These are phyloP conservation scores for Microplitis mediator DNA, from an alignment of 1,140 invertebrate species.

Conservation along the genomic window DNA sequence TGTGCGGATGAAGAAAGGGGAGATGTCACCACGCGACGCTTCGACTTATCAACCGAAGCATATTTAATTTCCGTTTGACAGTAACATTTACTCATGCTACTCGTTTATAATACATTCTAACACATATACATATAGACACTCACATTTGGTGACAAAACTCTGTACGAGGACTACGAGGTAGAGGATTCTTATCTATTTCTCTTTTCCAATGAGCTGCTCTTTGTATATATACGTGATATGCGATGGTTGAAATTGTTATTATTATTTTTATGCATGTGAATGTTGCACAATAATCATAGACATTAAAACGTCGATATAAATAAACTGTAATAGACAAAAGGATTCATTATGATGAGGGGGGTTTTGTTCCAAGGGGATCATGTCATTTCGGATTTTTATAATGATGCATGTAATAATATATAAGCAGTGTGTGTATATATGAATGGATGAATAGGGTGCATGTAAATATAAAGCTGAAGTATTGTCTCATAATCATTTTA, in stretches of 20 bases:
- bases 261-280: too few relatives aligned
- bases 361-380: background rate
- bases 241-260: too few relatives aligned
- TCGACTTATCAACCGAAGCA: conserved; percentile 62
- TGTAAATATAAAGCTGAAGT: background rate
- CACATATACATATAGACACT: background rate
- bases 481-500: background rate
- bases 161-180: background rate
- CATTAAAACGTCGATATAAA: background rate
- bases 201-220: conserved; percentile 57
- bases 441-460: background rate
- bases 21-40: conserved; percentile 29
- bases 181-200: conserved; percentile 56
- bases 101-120: background rate
- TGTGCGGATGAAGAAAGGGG: background rate
- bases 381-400: background rate
- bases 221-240: too few relatives aligned
- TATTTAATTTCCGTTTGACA: conserved; percentile 64
- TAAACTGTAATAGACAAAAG: conserved; percentile 23
- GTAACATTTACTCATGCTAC: conserved; percentile 26
- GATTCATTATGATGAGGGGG: background rate
- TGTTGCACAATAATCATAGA: background rate
- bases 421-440: background rate
- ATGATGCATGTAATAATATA: background rate
- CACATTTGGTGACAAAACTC: background rate